Conservation (phyloP, 2,888 invertebrate species). For the Eupithecia subumbrata region DNA sequence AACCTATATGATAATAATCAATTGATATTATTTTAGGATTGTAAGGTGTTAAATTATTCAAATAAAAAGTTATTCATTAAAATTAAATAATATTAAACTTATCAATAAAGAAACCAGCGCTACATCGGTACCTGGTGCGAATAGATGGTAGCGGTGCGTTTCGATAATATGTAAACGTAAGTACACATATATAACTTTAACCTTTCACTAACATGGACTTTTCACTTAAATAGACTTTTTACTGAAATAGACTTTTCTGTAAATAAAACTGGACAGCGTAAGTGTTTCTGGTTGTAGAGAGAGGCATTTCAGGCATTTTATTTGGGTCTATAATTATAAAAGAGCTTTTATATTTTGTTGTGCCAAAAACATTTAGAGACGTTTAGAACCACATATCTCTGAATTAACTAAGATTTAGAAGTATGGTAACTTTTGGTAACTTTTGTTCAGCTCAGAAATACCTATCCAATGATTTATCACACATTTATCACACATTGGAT, state of each 20-base stretch:
- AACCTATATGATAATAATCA: not conserved
- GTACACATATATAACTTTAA: not conserved
- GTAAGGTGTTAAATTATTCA: not conserved
- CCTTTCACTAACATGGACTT: not conserved
- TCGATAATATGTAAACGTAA: slow-evolving; percentile 8
- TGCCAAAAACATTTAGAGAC: not conserved
- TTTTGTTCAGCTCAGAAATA: not conserved
- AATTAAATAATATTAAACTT: slow-evolving; percentile 26
- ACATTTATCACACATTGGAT: not conserved
- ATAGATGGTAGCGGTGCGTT: slow-evolving; percentile 43
- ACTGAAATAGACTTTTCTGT: not conserved
- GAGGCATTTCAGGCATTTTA: not conserved
- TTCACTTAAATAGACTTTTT: not conserved
- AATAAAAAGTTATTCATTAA: not conserved
- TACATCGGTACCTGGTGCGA: slow-evolving; percentile 47
- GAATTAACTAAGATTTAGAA: not conserved
- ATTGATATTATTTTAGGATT: not conserved
- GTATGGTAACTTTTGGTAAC: not conserved
- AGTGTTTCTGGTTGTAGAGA: too few species aligned
- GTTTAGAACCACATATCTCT: not conserved
- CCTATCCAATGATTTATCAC: not conserved
- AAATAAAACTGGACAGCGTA: not conserved
- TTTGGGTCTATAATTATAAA: not conserved
- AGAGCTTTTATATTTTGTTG: not conserved
- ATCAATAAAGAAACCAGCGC: slow-evolving; percentile 42